phyloP scores from a whole-genome alignment of 2,888 invertebrate genomes.

The Troglohyphantes excavatus region DNA sequence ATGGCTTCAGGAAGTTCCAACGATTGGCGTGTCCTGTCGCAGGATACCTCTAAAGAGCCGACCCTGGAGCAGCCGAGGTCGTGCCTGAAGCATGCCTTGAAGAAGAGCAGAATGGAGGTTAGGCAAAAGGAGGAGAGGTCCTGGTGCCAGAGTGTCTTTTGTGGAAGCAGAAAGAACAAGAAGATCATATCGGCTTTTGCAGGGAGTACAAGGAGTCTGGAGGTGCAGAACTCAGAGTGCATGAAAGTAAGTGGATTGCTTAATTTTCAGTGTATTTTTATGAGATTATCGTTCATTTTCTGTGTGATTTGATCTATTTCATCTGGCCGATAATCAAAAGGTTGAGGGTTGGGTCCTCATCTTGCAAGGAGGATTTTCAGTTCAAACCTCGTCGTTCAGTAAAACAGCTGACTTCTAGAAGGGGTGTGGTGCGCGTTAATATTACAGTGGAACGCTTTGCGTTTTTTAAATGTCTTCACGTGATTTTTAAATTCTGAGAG shows the following conservation, averaged over 20 bases:
- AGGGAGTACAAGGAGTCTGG: constrained; percentile 26
- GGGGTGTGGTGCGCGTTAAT: no score
- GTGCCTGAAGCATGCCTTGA: background rate
- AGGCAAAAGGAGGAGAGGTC: constrained; percentile 23
- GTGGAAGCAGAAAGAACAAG: constrained; percentile 35
- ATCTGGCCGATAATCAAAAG: no score
- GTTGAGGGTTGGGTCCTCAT: background rate
- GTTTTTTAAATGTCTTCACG: no score
- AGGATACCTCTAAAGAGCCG: background rate
- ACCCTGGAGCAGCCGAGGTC: constrained; percentile 46
- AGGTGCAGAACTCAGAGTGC: constrained; percentile 61
- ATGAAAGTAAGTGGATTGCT: constrained; percentile 42
- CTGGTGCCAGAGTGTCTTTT: constrained; percentile 62
- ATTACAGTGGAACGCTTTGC: no score
- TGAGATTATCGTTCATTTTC: no score
- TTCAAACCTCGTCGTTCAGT: no score
- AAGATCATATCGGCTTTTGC: constrained; percentile 51
- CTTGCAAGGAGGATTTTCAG: background rate
- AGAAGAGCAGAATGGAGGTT: constrained; percentile 37
- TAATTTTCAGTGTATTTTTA: no score
- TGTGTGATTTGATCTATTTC: no score
- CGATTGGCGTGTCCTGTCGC: constrained; percentile 18
- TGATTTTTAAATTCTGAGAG: no score
- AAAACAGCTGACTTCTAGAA: no score
- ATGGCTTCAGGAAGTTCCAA: constrained; percentile 35